phyloP scores from a whole-genome alignment of 1,140 invertebrate genomes.

The Meteorus sp. region DNA sequence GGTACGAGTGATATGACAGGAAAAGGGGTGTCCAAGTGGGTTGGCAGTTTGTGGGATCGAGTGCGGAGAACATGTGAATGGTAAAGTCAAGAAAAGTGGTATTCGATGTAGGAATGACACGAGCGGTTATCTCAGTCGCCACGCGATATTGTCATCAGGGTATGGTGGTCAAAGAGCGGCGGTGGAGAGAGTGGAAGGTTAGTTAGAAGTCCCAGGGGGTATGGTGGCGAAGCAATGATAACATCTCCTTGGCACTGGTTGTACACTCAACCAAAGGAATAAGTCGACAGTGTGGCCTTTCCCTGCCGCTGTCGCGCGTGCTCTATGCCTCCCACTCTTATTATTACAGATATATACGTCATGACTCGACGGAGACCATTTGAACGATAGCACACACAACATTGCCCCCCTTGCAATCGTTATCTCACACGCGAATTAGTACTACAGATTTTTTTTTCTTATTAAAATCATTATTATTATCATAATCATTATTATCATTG shows the following conservation, averaged over 20 bases:
- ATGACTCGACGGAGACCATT: constrained; percentile 54
- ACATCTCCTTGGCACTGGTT: constrained; percentile 43
- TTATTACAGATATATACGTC: constrained; percentile 15
- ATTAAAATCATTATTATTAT: constrained; percentile 23
- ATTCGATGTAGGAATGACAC: constrained; percentile 59
- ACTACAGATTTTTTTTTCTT: constrained; percentile 51
- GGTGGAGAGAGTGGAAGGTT: too few relatives aligned
- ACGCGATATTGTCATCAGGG: constrained; percentile 58
- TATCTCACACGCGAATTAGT: constrained; percentile 60
- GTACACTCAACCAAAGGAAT: too few relatives aligned
- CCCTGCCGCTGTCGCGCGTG: constrained; percentile 44
- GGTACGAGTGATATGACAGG: constrained; percentile 4
- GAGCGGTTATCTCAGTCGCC: constrained; percentile 58
- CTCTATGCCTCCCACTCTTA: constrained; percentile 4
- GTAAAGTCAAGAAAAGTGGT: constrained; percentile 1
- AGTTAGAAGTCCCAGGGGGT: too few relatives aligned
- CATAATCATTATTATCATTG: background rate
- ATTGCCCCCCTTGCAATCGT: constrained; percentile 32
- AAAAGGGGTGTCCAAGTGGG: background rate
- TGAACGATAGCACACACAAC: constrained; percentile 45
- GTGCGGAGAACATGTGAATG: background rate
- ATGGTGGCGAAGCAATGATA: constrained; percentile 39
- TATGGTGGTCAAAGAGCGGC: constrained; percentile 23
- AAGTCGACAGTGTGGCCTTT: constrained; percentile 55
- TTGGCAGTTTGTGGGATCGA: too few relatives aligned